These are phyloP conservation scores for Caenorhabditis zanzibari DNA, from an alignment of 2,888 invertebrate genomes.

Conservation along the genomic window DNA sequence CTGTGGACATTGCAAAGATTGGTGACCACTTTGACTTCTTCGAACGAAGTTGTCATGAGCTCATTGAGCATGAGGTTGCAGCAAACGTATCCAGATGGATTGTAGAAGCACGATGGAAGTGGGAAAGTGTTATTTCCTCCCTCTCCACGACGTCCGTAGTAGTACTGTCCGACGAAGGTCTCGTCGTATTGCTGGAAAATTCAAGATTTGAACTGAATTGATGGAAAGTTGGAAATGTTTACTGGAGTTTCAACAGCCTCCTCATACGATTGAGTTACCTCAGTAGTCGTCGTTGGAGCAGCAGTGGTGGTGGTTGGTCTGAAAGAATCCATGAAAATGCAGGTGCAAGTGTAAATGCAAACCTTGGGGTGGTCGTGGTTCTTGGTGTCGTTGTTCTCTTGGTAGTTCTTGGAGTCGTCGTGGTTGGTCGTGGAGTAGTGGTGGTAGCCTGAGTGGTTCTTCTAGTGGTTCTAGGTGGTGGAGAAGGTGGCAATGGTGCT, in stretches of 20 bases:
- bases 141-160: slow-evolving; percentile 66
- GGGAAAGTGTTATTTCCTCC: slow-evolving; percentile 71
- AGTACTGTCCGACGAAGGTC: slow-evolving; percentile 68
- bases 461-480: slow-evolving; percentile 46
- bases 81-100: slow-evolving; percentile 77
- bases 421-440: slow-evolving; percentile 32
- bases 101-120: slow-evolving; percentile 78
- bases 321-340: neutral
- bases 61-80: slow-evolving; percentile 76
- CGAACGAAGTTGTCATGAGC: slow-evolving; percentile 74
- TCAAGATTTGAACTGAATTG: neutral
- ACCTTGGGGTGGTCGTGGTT: slow-evolving; percentile 17
- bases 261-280: slow-evolving; percentile 34
- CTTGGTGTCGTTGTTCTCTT: slow-evolving; percentile 8
- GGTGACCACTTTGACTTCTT: slow-evolving; percentile 64
- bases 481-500: slow-evolving; percentile 43
- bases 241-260: slow-evolving; percentile 60
- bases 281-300: slow-evolving; percentile 44
- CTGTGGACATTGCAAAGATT: slow-evolving; percentile 73
- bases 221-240: neutral
- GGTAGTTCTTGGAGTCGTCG: slow-evolving; percentile 37
- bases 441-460: slow-evolving; percentile 33
- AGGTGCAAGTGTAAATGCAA: neutral
- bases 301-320: slow-evolving; percentile 51
- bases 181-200: slow-evolving; percentile 63